These are phyloP conservation scores for Vireo griseus DNA, from an alignment of 2,797 vertebrate species.

Conservation along the genomic window DNA sequence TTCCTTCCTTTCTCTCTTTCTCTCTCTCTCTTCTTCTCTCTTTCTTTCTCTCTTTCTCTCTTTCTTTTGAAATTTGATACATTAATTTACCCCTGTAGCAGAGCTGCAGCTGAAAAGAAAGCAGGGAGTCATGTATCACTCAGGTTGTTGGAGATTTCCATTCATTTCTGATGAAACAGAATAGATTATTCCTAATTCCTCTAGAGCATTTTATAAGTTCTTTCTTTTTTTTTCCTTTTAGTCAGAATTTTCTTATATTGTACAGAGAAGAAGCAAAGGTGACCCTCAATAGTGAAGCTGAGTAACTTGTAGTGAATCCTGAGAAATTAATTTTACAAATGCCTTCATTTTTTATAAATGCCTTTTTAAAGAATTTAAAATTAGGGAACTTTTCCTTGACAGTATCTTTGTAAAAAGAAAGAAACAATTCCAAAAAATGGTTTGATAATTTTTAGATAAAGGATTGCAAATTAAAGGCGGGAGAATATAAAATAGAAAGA, in stretches of 20 bases:
- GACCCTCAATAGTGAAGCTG: neutral
- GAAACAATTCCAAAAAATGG: neutral
- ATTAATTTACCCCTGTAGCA: neutral
- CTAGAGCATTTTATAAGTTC: neutral
- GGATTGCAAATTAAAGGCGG: neutral
- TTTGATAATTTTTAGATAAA: neutral
- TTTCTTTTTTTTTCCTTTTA: neutral
- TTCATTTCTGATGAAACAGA: neutral
- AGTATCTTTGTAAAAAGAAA: neutral
- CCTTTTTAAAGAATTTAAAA: neutral
- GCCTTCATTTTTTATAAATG: neutral
- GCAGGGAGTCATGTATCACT: neutral
- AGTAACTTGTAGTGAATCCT: neutral
- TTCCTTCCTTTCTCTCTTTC: neutral
- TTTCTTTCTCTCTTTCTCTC: no score
- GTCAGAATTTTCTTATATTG: neutral
- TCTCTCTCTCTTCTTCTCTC: no score
- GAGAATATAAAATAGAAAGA: neutral
- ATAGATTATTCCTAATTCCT: neutral
- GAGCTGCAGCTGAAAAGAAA: neutral
- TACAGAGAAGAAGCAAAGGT: neutral
- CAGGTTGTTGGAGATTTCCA: neutral
- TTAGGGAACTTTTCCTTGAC: neutral
- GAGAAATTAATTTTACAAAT: neutral
- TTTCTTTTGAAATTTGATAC: neutral